Conservation (phyloP, 2,888 invertebrate genomes). For the Callyntrura guangdongensis region DNA sequence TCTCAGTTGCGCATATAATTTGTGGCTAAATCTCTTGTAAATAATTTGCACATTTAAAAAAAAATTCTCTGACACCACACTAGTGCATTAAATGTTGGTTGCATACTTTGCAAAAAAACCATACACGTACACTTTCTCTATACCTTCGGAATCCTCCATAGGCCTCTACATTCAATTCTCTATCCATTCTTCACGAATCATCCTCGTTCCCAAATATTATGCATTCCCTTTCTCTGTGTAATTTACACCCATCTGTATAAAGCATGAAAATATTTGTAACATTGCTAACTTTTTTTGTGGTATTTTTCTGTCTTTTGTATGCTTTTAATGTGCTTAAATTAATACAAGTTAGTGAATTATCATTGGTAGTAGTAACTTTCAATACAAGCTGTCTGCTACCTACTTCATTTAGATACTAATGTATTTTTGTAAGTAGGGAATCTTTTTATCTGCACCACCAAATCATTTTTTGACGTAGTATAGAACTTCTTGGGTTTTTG, state of each 20-base stretch:
- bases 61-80: conserved; percentile 57
- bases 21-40: conserved; percentile 67
- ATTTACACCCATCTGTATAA: neutral
- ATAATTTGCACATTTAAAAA: conserved; percentile 61
- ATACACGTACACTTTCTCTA: conserved; percentile 40
- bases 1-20: conserved; percentile 68
- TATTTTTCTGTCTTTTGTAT: neutral
- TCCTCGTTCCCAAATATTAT: neutral
- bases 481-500: conserved; percentile 36
- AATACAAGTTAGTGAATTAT: neutral
- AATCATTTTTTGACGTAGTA: conserved; percentile 49
- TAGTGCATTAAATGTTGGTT: conserved; percentile 61
- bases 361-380: neutral
- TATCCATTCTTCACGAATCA: neutral
- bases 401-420: conserved; percentile 14
- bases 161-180: neutral
- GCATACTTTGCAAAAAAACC: conserved; percentile 27
- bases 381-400: neutral
- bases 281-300: neutral
- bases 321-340: conserved; percentile 25
- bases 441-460: conserved; percentile 47
- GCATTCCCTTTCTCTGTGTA: neutral
- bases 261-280: conserved; percentile 16
- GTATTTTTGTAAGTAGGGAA: neutral
- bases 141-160: neutral